Evolutionary conservation across 2,113 vertebrate species (phyloP).

Genomic region (Corvus cornix): DNA sequence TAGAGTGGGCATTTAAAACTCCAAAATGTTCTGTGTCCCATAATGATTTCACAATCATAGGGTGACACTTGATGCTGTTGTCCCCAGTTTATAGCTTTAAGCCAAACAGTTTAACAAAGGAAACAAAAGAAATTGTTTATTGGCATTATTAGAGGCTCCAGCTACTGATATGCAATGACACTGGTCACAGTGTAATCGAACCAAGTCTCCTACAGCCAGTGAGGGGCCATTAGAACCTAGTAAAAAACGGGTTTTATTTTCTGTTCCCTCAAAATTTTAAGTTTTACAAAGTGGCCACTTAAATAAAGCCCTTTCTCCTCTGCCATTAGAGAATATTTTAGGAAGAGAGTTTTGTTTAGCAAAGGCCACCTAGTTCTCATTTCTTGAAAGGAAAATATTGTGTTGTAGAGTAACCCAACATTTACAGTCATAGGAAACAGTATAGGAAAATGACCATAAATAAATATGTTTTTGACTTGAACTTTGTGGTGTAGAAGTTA

Average conservation of each 20-base stretch:
- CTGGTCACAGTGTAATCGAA: conserved; percentile 21
- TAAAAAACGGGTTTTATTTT: conserved; percentile 46
- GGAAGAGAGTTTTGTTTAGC: conserved; percentile 8
- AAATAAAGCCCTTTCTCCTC: neutral
- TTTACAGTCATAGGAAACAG: neutral
- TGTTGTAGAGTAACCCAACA: neutral
- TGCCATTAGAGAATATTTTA: conserved; percentile 25
- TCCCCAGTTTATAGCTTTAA: conserved; percentile 36
- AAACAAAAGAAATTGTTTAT: conserved; percentile 39
- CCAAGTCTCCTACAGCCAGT: neutral
- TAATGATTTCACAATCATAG: neutral
- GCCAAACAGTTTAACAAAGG: conserved; percentile 44
- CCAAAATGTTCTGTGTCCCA: neutral
- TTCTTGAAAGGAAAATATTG: conserved; percentile 52
- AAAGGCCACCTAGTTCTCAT: neutral
- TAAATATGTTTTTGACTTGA: conserved; percentile 41
- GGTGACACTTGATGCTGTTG: neutral
- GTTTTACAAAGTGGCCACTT: conserved; percentile 20
- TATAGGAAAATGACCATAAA: conserved; percentile 55
- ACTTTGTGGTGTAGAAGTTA: neutral
- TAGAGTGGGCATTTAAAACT: neutral
- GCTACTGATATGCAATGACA: conserved; percentile 36
- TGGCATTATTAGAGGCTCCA: conserved; percentile 19
- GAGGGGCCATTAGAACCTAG: conserved; percentile 23
- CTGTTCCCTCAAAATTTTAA: conserved; percentile 37